Evolutionary conservation across 2,888 invertebrate genomes (phyloP).

Genomic region (Mantis religiosa): DNA sequence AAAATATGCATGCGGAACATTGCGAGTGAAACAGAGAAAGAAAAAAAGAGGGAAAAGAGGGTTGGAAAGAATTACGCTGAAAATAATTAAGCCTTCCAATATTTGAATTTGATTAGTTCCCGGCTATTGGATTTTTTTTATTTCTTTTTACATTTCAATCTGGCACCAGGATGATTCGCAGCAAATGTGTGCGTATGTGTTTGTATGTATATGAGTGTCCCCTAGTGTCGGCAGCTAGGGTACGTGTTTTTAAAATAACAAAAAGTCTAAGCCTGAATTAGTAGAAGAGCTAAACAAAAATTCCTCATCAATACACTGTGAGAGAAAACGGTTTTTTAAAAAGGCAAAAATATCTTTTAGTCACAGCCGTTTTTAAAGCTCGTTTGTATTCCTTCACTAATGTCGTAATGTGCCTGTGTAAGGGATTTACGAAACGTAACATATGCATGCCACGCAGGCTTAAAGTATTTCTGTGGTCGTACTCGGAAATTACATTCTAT

Average conservation of each 20-base stretch:
- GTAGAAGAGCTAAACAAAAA: background rate
- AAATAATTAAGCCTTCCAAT: constrained; percentile 13
- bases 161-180: background rate
- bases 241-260: background rate
- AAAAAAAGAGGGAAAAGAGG: background rate
- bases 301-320: constrained; percentile 5
- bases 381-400: background rate
- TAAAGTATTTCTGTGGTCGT: background rate
- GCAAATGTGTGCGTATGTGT: background rate
- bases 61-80: constrained; percentile 2
- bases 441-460: background rate
- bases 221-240: background rate
- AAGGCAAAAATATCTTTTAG: background rate
- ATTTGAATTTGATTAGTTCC: constrained; percentile 17
- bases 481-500: background rate
- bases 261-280: background rate
- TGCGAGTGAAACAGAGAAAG: background rate
- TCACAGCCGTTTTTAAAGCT: background rate
- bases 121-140: background rate
- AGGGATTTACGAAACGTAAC: background rate
- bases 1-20: background rate
- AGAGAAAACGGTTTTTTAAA: background rate
- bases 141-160: background rate
- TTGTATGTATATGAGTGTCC: background rate
- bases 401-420: background rate